These are phyloP conservation scores for Eledona agricola DNA, from an alignment of 2,888 invertebrate genomes.

Conservation along the genomic window DNA sequence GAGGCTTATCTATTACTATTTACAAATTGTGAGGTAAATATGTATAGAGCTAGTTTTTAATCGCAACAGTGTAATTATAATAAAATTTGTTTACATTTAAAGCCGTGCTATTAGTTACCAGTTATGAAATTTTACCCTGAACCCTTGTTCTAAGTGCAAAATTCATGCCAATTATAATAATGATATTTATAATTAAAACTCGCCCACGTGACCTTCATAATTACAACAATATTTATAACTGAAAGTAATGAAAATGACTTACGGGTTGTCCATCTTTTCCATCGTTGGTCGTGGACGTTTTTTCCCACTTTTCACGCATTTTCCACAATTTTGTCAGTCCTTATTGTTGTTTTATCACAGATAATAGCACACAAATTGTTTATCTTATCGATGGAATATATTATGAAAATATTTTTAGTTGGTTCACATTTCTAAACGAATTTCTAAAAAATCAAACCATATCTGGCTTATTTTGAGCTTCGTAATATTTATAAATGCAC, in stretches of 20 bases:
- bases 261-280: conserved; percentile 32
- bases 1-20: too few relatives aligned
- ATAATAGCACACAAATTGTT: conserved; percentile 4
- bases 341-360: conserved; percentile 21
- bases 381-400: conserved; percentile 28
- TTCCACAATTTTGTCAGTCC: background rate
- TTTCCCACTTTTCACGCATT: conserved; percentile 34
- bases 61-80: too few relatives aligned
- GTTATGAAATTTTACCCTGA: too few relatives aligned
- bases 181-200: background rate
- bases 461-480: conserved; percentile 2
- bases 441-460: background rate
- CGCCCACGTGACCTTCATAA: background rate
- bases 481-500: conserved; percentile 24
- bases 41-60: too few relatives aligned
- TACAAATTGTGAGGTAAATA: too few relatives aligned
- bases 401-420: conserved; percentile 20
- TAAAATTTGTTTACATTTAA: too few relatives aligned
- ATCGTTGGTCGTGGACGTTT: background rate
- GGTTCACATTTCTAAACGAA: conserved; percentile 11
- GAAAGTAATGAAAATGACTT: conserved; percentile 19
- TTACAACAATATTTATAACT: conserved; percentile 4
- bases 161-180: too few relatives aligned
- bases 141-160: too few relatives aligned
- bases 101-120: too few relatives aligned